A percentile compares a stretch with the other conserved stretches of the same genome.
Evolutionary conservation across 2,797 vertebrate genomes (phyloP).

Genomic region (Hylomyscus alleni): DNA sequence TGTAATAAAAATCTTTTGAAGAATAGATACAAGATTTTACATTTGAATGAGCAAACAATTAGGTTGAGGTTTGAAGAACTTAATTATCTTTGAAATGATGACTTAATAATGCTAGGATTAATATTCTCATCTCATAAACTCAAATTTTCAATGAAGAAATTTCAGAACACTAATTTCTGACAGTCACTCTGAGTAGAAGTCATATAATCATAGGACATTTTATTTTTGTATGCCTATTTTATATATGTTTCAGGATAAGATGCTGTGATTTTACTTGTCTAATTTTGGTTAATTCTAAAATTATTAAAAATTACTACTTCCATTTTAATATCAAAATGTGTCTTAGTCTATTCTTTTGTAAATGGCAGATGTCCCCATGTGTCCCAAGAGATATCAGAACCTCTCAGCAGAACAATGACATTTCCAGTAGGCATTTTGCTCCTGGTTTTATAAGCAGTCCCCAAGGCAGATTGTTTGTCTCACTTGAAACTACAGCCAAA

Average conservation of each 20-base stretch:
- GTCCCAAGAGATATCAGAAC: not conserved
- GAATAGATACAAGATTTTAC: conserved; percentile 1
- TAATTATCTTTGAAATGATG: conserved; percentile 38
- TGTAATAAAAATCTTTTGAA: conserved; percentile 26
- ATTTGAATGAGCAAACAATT: not conserved
- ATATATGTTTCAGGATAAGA: not conserved
- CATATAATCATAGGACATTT: not conserved
- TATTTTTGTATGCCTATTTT: not conserved
- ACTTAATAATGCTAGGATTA: not conserved
- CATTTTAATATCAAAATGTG: conserved; percentile 8
- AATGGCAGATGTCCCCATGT: conserved; percentile 10
- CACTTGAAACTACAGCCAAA: conserved; percentile 13
- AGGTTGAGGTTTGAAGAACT: not conserved
- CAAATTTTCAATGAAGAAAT: not conserved
- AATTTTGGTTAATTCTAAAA: conserved; percentile 5
- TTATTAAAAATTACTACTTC: not conserved
- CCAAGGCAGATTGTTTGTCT: conserved; percentile 50
- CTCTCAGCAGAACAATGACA: conserved; percentile 66
- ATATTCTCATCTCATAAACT: not conserved
- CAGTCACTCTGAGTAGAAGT: not conserved
- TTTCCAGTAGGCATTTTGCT: conserved; percentile 44
- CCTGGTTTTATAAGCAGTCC: conserved; percentile 63
- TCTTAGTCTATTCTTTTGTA: conserved; percentile 13
- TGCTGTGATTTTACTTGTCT: not conserved
- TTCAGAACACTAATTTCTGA: not conserved